Evolutionary conservation across 1,140 invertebrate genomes (phyloP).

Genomic region (Lepidurus arcticus): DNA sequence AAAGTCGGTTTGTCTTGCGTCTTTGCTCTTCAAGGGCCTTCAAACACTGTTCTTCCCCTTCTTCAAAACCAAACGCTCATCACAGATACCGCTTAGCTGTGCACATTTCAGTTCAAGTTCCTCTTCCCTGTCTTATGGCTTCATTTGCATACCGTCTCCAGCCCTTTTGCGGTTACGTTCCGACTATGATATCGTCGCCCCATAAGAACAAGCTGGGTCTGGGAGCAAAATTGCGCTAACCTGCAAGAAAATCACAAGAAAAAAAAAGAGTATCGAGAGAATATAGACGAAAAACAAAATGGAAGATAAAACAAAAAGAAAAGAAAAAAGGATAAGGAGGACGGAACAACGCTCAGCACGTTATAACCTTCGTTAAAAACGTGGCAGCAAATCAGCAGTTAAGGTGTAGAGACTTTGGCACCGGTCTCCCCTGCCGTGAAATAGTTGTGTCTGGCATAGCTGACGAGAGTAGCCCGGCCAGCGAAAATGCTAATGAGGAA

Average conservation of each 20-base stretch:
- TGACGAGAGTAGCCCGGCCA: constrained; percentile 9
- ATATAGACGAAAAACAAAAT: not conserved
- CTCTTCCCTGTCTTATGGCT: not conserved
- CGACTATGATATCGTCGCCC: not conserved
- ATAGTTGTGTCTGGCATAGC: constrained; percentile 19
- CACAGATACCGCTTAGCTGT: not conserved
- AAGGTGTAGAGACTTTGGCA: constrained; percentile 7
- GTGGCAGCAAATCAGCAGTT: constrained; percentile 8
- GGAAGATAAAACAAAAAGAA: not conserved
- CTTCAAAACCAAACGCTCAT: too few relatives aligned
- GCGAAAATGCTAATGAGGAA: not conserved
- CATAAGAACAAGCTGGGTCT: not conserved
- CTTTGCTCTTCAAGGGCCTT: too few relatives aligned
- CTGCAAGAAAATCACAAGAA: not conserved
- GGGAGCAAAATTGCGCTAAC: not conserved
- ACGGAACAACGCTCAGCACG: constrained; percentile 3
- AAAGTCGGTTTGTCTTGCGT: not conserved
- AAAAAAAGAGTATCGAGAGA: not conserved
- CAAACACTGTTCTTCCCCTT: too few relatives aligned
- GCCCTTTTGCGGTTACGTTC: constrained; percentile 3
- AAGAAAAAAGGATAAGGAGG: not conserved
- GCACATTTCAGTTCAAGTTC: not conserved
- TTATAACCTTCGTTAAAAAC: constrained; percentile 16
- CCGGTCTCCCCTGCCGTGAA: constrained; percentile 16
- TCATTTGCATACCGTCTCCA: constrained; percentile 5